Evolutionary conservation across 2,113 vertebrate genomes (phyloP), one percentile per base, ranked within the genome.

Genomic region (Pitta sordida): DNA sequence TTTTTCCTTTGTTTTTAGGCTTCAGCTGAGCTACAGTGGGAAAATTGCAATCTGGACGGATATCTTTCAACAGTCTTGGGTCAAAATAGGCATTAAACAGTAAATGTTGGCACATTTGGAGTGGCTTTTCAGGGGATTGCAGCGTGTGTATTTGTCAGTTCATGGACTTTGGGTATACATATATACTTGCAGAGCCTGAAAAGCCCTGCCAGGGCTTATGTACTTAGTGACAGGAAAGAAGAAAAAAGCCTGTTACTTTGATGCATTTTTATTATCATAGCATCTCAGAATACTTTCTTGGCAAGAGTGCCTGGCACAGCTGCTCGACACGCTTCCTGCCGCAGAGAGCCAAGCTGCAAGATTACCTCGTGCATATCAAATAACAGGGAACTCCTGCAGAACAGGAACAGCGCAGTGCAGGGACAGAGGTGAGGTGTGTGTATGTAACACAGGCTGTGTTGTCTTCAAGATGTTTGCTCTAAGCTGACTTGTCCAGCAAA

Each of bases 221-320:
- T 46, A 37, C 51, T 82, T 63, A 63, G 29, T 78, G 49, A 63
- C 63, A 74, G 10, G 52, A 77, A 65, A 55, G 48, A 41, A 83
- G 15, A n/a, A 80, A 59, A 82, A 77, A 55, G 9, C 4, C 49
- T 86, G 53, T 87, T 89, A 19, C 68, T 93, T 64, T 68, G 39
- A 56, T 75, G 68, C 3, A 2, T 86, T 90, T 94, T 81, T 88
- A 75, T 86, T 83, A 60, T 49, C 37, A 7, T 27, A 83, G 26
- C 88, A 76, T 78, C 83, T 88, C 77, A 81, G 68, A 86, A 70
- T 75, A 83, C 63, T 88, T 90, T 56, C 48, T 93, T 95, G 86
- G 92, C 88, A 83, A 41, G 83, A 58, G 44, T 46, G 49, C 34
- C n/a, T 88, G 88, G 92, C 80, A 81, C 69, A 71, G 75, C 86